Conservation (phyloP, 2,113 vertebrate species). For the Poeciliopsis retropinna region DNA sequence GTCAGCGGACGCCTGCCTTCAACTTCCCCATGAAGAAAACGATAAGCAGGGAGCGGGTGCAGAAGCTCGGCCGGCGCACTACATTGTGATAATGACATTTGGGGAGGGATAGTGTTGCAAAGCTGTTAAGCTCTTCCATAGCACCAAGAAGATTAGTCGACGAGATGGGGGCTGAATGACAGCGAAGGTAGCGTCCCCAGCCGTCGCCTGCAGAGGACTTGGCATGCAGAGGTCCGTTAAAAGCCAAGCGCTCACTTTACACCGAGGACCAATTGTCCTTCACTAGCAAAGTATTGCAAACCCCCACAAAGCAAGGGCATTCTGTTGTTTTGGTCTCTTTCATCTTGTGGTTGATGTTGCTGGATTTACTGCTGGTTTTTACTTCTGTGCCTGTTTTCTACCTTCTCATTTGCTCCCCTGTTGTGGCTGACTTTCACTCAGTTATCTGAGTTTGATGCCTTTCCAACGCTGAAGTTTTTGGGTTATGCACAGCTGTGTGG, state of each 20-base stretch:
- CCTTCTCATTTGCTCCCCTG: conserved; percentile 30
- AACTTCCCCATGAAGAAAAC: conserved; percentile 70
- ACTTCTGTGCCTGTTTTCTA: conserved; percentile 21
- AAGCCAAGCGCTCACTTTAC: conserved; percentile 79
- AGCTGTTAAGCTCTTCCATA: conserved; percentile 82
- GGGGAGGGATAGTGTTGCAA: conserved; percentile 80
- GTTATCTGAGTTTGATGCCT: conserved; percentile 21
- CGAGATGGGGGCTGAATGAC: conserved; percentile 81
- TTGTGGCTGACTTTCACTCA: conserved; percentile 43
- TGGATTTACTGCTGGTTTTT: conserved; percentile 38
- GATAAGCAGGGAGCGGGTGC: conserved; percentile 69
- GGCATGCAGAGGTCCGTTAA: conserved; percentile 77
- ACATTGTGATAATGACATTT: conserved; percentile 81
- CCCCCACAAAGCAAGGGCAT: conserved; percentile 76
- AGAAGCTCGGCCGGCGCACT: conserved; percentile 59
- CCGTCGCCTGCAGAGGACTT: conserved; percentile 71
- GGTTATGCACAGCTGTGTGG: conserved; percentile 15
- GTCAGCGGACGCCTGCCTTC: conserved; percentile 67
- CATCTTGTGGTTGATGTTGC: conserved; percentile 28
- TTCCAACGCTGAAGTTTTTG: conserved; percentile 27
- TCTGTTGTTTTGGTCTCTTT: conserved; percentile 54
- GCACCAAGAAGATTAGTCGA: conserved; percentile 80
- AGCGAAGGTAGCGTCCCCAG: conserved; percentile 78
- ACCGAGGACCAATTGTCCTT: conserved; percentile 82
- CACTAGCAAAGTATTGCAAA: conserved; percentile 70